Base-by-base conservation (phyloP, 2,888 invertebrate genomes). In the Lasioglossum figueresi region DNA sequence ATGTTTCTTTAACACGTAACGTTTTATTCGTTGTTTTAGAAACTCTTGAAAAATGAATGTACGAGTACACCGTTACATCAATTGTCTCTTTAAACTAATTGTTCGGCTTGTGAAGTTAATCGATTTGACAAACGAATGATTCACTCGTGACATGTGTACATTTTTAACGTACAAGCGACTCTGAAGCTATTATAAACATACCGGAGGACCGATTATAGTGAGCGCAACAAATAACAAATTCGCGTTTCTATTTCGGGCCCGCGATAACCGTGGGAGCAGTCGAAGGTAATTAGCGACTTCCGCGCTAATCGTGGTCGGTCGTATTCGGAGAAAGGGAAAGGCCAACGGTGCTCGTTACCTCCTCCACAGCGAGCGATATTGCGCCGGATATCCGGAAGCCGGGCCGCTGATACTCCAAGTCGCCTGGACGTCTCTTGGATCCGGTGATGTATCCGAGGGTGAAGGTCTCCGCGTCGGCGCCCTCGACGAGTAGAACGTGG, bases 361-460 rank as follows among this genome's bases (percentile, higher is more conserved):
- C 98, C 78, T 97, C 97, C 40, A 98, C 96, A 31, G 99, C 99
- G 92, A 98, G 96, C 1, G 98, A 97, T 89, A 99, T 97, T 56
- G 98, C 99, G 52, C 99, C 99, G 93, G 97, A 97, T 91, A 97
- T 97, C 74, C 96, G 96, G 80, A 96, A 95, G 80, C 97, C 97
- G 16, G 98, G 98, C 85, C 97, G 96, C 81, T 97, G 96, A 94
- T 98, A 98, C 94, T 97, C 97, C 90, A 96, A 95, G 95, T 98
- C 98, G 34, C 97, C 97, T 34, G 97, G 96, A 83, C 96, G 96
- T 85, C 98, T 96, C 93, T 97, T 97, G 19, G 98, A 98, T 6
- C 98, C 98, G 2, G 98, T 98, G 88, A 98, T 95, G 95, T 98
- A 98, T 75, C 98, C 98, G 85, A 98, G 95, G 34, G 96, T 97